Percentiles rank a stretch among this genome's conserved stretches.
Conservation (phyloP, 2,113 vertebrate species). For the Pelodiscus sinensis region DNA sequence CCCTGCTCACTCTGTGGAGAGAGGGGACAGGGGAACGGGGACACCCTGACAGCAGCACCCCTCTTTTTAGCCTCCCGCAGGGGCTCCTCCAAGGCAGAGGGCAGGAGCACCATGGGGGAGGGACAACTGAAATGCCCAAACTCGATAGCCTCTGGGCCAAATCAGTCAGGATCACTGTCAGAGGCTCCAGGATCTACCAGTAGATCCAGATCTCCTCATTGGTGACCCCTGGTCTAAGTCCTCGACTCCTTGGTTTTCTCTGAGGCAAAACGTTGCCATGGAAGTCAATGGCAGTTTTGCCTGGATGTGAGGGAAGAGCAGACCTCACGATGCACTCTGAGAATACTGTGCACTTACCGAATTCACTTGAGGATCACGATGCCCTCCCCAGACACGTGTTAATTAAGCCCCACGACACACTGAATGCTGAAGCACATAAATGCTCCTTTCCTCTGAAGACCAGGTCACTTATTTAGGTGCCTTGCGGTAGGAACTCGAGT, state of each 20-base stretch:
- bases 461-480: not conserved
- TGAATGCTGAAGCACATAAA: not conserved
- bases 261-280: not conserved
- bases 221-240: not conserved
- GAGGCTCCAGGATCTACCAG: too few relatives aligned
- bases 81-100: too few relatives aligned
- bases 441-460: rapidly evolving
- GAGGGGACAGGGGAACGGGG: too few relatives aligned
- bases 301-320: not conserved
- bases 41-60: too few relatives aligned
- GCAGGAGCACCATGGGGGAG: too few relatives aligned
- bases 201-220: too few relatives aligned
- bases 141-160: too few relatives aligned
- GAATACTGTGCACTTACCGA: rapidly evolving
- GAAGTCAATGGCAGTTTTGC: rapidly evolving
- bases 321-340: not conserved
- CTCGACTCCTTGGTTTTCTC: not conserved
- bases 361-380: not conserved
- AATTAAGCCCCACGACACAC: not conserved
- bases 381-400: not conserved
- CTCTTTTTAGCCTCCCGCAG: too few relatives aligned
- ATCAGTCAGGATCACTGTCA: too few relatives aligned
- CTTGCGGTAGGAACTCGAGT: not conserved
- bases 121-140: too few relatives aligned
- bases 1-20: too few relatives aligned